Evolutionary conservation across 2,888 invertebrate genomes (phyloP).

Genomic region (Nymphalis urticae): DNA sequence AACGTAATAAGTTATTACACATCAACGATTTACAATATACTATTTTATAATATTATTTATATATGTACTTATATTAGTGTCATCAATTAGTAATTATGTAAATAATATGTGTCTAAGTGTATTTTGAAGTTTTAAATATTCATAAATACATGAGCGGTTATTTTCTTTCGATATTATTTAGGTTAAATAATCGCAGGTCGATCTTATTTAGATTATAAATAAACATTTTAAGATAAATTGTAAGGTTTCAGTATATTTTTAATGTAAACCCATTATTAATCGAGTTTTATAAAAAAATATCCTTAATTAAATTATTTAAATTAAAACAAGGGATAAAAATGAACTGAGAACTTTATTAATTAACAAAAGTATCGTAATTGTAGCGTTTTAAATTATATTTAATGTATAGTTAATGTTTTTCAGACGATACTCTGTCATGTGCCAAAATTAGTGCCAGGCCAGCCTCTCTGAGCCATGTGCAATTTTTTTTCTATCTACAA

Average conservation of each 20-base stretch:
- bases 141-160: neutral
- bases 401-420: constrained; percentile 16
- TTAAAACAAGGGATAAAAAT: constrained; percentile 72
- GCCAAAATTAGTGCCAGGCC: constrained; percentile 20
- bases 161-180: constrained; percentile 12
- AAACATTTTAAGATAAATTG: constrained; percentile 7
- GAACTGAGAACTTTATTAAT: constrained; percentile 72
- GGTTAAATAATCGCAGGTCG: constrained; percentile 13
- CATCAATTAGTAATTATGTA: constrained; percentile 5
- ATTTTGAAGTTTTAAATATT: neutral
- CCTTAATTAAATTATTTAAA: constrained; percentile 48
- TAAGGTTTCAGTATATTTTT: constrained; percentile 12
- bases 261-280: constrained; percentile 11
- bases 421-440: constrained; percentile 13
- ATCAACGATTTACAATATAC: constrained; percentile 5
- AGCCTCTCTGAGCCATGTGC: neutral
- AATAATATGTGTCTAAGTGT: constrained; percentile 11
- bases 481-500: neutral
- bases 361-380: constrained; percentile 36
- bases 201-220: constrained; percentile 8
- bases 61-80: neutral
- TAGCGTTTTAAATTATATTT: constrained; percentile 25
- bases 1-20: neutral
- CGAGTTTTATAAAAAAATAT: constrained; percentile 8
- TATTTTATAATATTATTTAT: constrained; percentile 1